Conservation (phyloP, 53 echinoderm and acorn worm species). For the Patiria pectinifera region DNA sequence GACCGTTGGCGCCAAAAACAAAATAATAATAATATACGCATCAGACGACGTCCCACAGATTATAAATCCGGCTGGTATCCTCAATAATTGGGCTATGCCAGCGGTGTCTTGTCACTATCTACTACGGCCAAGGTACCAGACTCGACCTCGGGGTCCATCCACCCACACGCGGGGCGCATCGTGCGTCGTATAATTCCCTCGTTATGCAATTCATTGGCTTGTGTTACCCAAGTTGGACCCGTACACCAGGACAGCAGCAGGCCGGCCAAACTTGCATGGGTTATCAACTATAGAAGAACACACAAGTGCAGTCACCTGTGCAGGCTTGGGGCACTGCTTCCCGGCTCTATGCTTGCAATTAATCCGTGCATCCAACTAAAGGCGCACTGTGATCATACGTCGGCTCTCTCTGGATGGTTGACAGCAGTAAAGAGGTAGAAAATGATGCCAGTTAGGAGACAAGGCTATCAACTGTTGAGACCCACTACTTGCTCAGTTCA, state of each 20-base stretch:
- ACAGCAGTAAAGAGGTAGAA: neutral
- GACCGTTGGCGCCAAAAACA: neutral
- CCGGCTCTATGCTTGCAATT: too few species aligned
- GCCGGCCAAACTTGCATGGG: neutral
- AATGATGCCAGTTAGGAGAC: constrained; percentile 5
- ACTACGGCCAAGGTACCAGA: constrained; percentile 24
- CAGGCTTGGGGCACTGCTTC: too few species aligned
- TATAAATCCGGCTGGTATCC: constrained; percentile 16
- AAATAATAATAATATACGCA: neutral
- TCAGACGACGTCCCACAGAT: neutral
- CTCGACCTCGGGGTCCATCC: constrained; percentile 27
- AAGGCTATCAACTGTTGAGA: neutral
- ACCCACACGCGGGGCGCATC: neutral
- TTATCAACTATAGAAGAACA: neutral
- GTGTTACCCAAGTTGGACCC: neutral
- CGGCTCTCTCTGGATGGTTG: constrained; percentile 25
- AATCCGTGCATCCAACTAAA: too few species aligned
- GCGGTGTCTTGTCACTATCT: neutral
- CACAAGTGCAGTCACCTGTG: constrained; percentile 34
- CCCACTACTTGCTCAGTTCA: neutral
- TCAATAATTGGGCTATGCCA: neutral
- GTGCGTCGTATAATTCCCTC: constrained; percentile 36
- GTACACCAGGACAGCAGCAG: neutral
- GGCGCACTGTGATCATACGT: constrained; percentile 7
- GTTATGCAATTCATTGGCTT: constrained; percentile 40